These are phyloP conservation scores for Myrmophylax atrothorax DNA, from an alignment of 2,113 vertebrate genomes.

Conservation along the genomic window DNA sequence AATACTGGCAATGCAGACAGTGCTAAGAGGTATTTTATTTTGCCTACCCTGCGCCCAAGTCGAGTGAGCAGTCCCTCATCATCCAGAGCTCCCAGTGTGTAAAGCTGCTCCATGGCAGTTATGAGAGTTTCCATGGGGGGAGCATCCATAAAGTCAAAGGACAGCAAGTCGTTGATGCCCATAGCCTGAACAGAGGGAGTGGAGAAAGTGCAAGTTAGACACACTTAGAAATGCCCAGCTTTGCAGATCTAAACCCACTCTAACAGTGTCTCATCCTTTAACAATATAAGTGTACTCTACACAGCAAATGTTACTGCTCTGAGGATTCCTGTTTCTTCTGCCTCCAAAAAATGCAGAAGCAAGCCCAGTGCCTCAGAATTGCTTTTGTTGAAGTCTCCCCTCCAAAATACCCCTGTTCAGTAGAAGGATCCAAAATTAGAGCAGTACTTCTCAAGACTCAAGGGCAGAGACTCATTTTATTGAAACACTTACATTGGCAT, in stretches of 20 bases:
- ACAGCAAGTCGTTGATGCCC: constrained; percentile 98
- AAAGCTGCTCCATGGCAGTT: constrained; percentile 98
- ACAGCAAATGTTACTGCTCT: not conserved
- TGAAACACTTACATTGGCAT: not conserved
- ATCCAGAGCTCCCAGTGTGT: constrained; percentile 94
- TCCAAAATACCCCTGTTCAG: not conserved
- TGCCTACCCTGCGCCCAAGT: constrained; percentile 89
- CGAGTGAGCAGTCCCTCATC: constrained; percentile 95
- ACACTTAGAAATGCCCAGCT: rapidly evolving
- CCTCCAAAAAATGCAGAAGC: not conserved
- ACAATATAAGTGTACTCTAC: not conserved
- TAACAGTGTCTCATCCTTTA: not conserved
- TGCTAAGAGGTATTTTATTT: not conserved
- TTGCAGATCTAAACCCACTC: not conserved
- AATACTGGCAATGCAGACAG: not conserved
- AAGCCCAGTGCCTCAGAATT: not conserved
- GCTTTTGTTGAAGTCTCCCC: not conserved
- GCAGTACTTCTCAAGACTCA: not conserved
- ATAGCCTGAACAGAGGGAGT: constrained; percentile 81
- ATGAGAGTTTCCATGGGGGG: constrained; percentile 98
- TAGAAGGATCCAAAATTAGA: not conserved
- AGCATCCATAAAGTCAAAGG: constrained; percentile 99
- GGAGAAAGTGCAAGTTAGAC: not conserved
- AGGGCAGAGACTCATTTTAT: not conserved
- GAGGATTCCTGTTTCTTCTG: not conserved